Base-by-base conservation (phyloP, 2,888 invertebrate genomes). In the Lymantria monacha region DNA sequence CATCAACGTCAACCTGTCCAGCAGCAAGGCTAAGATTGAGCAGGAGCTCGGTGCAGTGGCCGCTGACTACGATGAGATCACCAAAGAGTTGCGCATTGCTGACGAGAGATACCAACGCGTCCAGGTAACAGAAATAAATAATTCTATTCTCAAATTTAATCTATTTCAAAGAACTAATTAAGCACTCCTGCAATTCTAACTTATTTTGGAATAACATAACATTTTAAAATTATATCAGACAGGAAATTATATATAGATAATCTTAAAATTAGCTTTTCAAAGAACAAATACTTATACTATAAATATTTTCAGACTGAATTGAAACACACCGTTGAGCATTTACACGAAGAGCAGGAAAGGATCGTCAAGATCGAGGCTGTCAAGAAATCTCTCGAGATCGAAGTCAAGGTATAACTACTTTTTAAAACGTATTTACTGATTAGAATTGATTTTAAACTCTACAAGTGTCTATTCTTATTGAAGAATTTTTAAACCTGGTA, bases 31-130 rank as follows among this genome's bases (percentile, higher is more conserved):
- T 82, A 98, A 98, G 93, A 93, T 99, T 82, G 99, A 99, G 92
- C 97, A 97, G 82, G 99, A 99, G 89, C 92, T 98, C 76, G 92
- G 94, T 49, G 95, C 96, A 70, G 94, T 99, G 73, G 97, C 98
- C 69, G 95, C 97, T 71, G 99, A 99, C 91, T 97, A 99, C 86
- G 99, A 99, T 83, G 99, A 99, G 92, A 97, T 99, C 81, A 97
- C 97, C 87, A 97, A 97, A 92, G 98, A 98, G 88, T 93, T 98
- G 79, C 96, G 97, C 88, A 94, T 97, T 72, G 95, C 95, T 79
- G 98, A 98, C 83, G 98, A 98, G 91, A 96, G 98, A 91, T 98
- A 95, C 93, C 98, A 98, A 92, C 96, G 97, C 84, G 96, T 97
- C 66, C 93, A 94, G 92, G 94, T 94, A 81, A 48, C 0, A 14